A percentile compares a stretch with the other conserved stretches of the same genome.
Evolutionary conservation across 1,140 invertebrate species (phyloP).

Genomic region (Trachymyrmex septentrionalis): DNA sequence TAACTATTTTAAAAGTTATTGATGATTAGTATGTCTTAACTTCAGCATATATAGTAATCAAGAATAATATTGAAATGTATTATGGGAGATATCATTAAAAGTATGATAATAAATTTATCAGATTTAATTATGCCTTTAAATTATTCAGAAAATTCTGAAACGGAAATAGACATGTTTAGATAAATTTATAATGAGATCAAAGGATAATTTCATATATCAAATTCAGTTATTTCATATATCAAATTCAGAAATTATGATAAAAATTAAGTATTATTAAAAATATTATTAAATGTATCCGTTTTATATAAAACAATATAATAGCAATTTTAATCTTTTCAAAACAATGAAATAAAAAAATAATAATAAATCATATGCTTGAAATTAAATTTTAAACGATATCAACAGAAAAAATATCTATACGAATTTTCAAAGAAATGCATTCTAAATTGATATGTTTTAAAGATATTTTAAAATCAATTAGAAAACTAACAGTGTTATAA

Average conservation of each 20-base stretch:
- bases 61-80: not conserved
- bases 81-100: not conserved
- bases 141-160: not conserved
- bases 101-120: not conserved
- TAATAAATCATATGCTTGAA: not conserved
- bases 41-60: not conserved
- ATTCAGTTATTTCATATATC: not conserved
- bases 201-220: not conserved
- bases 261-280: not conserved
- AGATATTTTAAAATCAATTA: not conserved
- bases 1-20: not conserved
- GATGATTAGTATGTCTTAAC: not conserved
- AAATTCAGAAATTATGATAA: not conserved
- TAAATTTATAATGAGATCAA: not conserved
- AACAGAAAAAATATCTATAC: not conserved
- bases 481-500: too few species aligned
- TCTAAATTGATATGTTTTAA: not conserved
- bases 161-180: not conserved
- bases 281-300: not conserved
- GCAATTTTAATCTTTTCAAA: not conserved
- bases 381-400: not conserved
- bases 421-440: not conserved
- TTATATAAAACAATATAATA: slow-evolving; percentile 3
- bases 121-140: not conserved
- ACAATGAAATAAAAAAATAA: not conserved